Conservation (phyloP, 2,888 invertebrate species). For the Drosophila demipolita region DNA sequence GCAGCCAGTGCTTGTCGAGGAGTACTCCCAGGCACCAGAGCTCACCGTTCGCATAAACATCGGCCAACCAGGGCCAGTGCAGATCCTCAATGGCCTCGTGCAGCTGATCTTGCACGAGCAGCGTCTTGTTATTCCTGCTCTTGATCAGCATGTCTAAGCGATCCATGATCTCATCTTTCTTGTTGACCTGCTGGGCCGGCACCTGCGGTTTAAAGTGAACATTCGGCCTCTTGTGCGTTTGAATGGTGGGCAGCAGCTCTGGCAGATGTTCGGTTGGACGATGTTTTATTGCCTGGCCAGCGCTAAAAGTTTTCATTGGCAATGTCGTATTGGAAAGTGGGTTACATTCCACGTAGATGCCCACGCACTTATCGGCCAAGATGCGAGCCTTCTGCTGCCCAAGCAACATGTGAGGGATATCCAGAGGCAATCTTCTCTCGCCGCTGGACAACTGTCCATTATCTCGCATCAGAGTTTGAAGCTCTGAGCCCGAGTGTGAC, state of each 20-base stretch:
- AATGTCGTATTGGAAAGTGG: slow-evolving; percentile 70
- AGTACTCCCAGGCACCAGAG: slow-evolving; percentile 90
- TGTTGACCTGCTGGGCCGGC: slow-evolving; percentile 57
- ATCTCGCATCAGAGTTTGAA: slow-evolving; percentile 60
- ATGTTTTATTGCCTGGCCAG: slow-evolving; percentile 63
- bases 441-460: slow-evolving; percentile 64
- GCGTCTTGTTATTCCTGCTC: slow-evolving; percentile 73
- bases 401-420: slow-evolving; percentile 11
- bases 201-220: slow-evolving; percentile 73
- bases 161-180: slow-evolving; percentile 76
- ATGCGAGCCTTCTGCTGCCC: slow-evolving; percentile 56
- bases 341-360: slow-evolving; percentile 82
- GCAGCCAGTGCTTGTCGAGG: slow-evolving; percentile 88
- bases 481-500: slow-evolving; percentile 28
- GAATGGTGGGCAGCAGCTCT: slow-evolving; percentile 62
- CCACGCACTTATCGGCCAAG: slow-evolving; percentile 69
- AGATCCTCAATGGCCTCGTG: slow-evolving; percentile 81
- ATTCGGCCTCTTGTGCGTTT: slow-evolving; percentile 69
- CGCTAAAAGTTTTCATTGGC: slow-evolving; percentile 78
- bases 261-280: slow-evolving; percentile 40
- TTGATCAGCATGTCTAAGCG: slow-evolving; percentile 75
- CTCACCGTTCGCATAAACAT: slow-evolving; percentile 89
- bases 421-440: slow-evolving; percentile 25
- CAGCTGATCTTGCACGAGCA: slow-evolving; percentile 79
- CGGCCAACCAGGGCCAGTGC: slow-evolving; percentile 90